Conservation (phyloP, 2,888 invertebrate genomes). For the Strigamia transsilvanica region DNA sequence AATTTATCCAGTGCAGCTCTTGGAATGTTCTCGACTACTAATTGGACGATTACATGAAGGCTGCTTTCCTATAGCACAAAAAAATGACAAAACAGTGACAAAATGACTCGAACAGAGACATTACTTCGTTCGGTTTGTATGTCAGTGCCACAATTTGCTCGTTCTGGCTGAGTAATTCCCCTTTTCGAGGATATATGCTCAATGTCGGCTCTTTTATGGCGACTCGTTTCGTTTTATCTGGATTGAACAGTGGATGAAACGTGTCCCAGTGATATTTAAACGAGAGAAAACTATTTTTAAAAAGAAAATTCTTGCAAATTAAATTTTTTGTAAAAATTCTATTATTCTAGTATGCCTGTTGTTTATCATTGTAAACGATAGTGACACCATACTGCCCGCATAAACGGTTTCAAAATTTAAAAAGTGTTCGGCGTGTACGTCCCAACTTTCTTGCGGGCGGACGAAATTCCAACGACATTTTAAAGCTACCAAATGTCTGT, state of each 20-base stretch:
- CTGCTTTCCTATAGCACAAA: neutral
- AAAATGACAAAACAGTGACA: neutral
- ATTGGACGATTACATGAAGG: neutral
- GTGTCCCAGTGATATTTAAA: neutral
- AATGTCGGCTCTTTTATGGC: neutral
- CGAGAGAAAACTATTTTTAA: neutral
- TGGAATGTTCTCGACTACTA: neutral
- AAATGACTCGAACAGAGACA: neutral
- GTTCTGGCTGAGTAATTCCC: neutral
- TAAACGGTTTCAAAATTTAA: neutral
- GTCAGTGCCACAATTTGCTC: neutral
- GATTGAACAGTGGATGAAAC: neutral
- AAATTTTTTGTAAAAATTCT: neutral
- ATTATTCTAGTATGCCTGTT: neutral
- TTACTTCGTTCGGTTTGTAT: neutral
- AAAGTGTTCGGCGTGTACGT: neutral
- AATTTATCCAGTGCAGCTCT: neutral
- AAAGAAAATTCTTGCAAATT: too few relatives aligned
- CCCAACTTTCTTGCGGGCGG: neutral
- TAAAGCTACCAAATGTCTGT: neutral
- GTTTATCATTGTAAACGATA: constrained; percentile 1
- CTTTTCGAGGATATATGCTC: neutral
- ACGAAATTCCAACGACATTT: constrained; percentile 19
- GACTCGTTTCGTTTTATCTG: neutral
- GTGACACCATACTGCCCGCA: neutral